A percentile compares a stretch with the other conserved stretches of the same genome.
phyloP scores from a whole-genome alignment of 2,113 vertebrate species.

The Chionomys nivalis region DNA sequence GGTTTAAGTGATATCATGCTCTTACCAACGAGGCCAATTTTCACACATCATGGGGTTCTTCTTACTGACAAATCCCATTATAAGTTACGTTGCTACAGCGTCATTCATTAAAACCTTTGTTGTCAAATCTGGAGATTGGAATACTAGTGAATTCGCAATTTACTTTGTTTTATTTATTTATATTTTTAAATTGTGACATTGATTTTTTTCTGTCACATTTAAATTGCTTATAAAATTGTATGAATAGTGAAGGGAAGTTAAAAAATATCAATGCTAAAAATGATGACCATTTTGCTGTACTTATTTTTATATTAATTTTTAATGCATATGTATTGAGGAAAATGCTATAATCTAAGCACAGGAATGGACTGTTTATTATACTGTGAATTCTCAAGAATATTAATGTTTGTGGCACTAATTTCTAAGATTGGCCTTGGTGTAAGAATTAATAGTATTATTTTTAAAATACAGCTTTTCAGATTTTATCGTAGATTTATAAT shows the following conservation, averaged over 20 bases:
- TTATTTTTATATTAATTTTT: background rate
- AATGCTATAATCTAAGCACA: background rate
- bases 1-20: background rate
- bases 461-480: background rate
- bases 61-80: background rate
- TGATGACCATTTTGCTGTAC: background rate
- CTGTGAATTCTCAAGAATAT: background rate
- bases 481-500: background rate
- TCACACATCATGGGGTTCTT: background rate
- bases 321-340: background rate
- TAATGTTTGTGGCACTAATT: background rate
- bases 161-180: background rate
- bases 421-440: background rate
- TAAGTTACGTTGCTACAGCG: background rate
- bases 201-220: background rate
- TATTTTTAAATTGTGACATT: background rate
- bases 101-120: background rate
- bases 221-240: background rate
- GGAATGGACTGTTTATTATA: background rate
- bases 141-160: background rate
- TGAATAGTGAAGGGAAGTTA: background rate
- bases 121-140: background rate
- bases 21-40: background rate
- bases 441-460: background rate
- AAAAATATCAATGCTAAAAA: background rate